These are phyloP conservation scores for Callaeas wilsoni DNA, from an alignment of 2,113 vertebrate genomes.

Conservation along the genomic window DNA sequence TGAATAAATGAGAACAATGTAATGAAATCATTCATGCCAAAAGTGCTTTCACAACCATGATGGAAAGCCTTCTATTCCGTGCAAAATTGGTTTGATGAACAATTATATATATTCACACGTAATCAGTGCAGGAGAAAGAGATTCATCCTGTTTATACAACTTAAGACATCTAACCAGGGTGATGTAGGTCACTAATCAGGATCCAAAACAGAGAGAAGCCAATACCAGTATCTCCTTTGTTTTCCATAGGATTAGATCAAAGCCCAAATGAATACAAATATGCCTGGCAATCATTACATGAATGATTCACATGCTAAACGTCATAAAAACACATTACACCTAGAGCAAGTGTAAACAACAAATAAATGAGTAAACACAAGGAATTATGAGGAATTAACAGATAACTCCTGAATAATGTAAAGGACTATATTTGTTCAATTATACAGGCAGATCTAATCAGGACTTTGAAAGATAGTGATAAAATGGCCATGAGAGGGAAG, in stretches of 20 bases:
- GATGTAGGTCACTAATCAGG: neutral
- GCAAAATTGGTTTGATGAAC: slow-evolving; percentile 19
- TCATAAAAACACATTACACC: neutral
- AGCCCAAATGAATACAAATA: neutral
- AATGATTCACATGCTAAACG: neutral
- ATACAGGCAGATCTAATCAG: neutral
- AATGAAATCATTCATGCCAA: neutral
- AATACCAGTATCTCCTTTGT: neutral
- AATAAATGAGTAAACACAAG: neutral
- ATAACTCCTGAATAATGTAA: neutral
- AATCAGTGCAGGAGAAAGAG: neutral
- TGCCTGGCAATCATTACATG: neutral
- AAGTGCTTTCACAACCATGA: neutral
- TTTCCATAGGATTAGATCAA: neutral
- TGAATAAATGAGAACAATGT: neutral
- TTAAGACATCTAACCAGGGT: neutral
- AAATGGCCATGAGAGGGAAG: neutral
- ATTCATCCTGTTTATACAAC: neutral
- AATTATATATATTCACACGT: neutral
- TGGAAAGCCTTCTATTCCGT: neutral
- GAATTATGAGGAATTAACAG: neutral
- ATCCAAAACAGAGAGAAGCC: neutral
- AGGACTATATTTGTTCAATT: neutral
- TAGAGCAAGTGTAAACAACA: neutral
- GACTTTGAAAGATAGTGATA: neutral